Percentiles rank a stretch among this genome's conserved stretches.
phyloP scores from a whole-genome alignment of 2,888 invertebrate species.

The Coremacera marginata region DNA sequence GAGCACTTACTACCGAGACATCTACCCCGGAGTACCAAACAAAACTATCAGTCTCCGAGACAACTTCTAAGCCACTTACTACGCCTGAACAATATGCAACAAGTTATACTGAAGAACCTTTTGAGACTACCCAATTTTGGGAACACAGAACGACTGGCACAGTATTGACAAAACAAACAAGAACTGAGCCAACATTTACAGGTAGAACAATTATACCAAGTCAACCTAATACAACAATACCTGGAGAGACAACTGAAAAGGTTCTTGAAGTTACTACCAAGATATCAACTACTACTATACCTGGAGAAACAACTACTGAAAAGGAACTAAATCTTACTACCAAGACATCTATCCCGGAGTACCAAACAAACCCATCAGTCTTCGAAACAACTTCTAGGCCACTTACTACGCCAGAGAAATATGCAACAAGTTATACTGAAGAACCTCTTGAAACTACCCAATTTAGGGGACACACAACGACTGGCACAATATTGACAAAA shows the following conservation, averaged over 20 bases:
- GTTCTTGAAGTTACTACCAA: not conserved
- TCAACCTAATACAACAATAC: not conserved
- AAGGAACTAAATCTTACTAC: not conserved
- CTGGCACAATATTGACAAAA: not conserved
- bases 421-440: not conserved
- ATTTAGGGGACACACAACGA: not conserved
- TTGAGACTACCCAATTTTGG: too few relatives aligned
- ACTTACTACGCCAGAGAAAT: not conserved
- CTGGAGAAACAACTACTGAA: not conserved
- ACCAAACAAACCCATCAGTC: not conserved
- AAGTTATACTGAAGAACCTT: not conserved
- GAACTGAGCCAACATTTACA: not conserved
- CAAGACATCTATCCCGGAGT: not conserved
- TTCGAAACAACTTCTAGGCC: not conserved
- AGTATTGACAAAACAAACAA: not conserved
- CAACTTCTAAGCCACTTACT: not conserved
- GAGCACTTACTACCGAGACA: not conserved
- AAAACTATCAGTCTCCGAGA: not conserved
- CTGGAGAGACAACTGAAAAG: not conserved
- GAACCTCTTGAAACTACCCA: not conserved
- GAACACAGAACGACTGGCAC: not conserved
- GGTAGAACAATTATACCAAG: not conserved
- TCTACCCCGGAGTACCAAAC: not conserved
- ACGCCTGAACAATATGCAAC: not conserved
- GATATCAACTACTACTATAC: not conserved